Evolutionary conservation across 2,888 invertebrate species (phyloP).

Genomic region (Pardosa pseudoannulata): DNA sequence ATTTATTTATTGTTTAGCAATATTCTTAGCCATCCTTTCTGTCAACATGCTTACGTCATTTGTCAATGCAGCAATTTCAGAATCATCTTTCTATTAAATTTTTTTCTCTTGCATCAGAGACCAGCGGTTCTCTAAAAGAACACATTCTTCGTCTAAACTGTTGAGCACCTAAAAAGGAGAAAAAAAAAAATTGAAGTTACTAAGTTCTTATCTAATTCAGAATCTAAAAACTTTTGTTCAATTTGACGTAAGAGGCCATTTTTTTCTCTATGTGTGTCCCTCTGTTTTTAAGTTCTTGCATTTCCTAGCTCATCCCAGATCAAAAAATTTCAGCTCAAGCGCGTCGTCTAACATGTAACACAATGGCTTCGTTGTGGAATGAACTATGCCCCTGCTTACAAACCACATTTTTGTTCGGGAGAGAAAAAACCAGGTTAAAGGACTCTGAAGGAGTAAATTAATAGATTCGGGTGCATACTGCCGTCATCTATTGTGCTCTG

Average conservation of each 20-base stretch:
- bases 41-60: background rate
- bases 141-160: background rate
- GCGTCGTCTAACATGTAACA: slow-evolving; percentile 36
- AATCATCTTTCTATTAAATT: background rate
- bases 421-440: background rate
- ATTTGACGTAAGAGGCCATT: slow-evolving; percentile 32
- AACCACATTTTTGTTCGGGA: slow-evolving; percentile 13
- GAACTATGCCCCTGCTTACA: background rate
- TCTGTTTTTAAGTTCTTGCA: slow-evolving; percentile 32
- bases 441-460: slow-evolving; percentile 6
- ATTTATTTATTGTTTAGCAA: too few relatives aligned
- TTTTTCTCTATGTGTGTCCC: slow-evolving; percentile 33
- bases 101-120: background rate
- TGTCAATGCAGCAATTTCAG: background rate
- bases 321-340: slow-evolving; percentile 13
- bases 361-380: slow-evolving; percentile 2
- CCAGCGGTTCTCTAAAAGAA: background rate
- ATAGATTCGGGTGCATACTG: background rate
- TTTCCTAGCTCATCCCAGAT: slow-evolving; percentile 21
- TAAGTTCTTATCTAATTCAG: background rate
- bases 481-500: slow-evolving; percentile 1
- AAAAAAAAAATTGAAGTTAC: slow-evolving; percentile 7
- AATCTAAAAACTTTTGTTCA: slow-evolving; percentile 29
- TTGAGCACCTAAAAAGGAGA: slow-evolving; percentile 25
- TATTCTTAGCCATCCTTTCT: too few relatives aligned